These are phyloP conservation scores for Drosophila chauvacae DNA, from an alignment of 1,140 invertebrate genomes.

Conservation along the genomic window DNA sequence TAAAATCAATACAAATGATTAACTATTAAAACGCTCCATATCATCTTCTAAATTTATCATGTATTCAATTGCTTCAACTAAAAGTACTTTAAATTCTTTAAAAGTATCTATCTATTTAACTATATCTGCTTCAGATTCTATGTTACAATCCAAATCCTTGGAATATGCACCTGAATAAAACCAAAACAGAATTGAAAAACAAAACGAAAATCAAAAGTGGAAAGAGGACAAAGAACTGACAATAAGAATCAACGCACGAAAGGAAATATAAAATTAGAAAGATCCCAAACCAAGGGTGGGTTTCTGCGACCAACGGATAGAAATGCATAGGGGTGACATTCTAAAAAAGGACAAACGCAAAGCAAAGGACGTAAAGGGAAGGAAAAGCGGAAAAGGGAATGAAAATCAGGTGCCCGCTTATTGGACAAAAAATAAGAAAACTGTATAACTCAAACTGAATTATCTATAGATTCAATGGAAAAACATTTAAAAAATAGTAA, in stretches of 20 bases:
- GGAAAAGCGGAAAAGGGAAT: slow-evolving; percentile 8
- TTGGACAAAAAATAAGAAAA: not conserved
- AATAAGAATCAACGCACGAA: slow-evolving; percentile 31
- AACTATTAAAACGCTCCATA: not conserved
- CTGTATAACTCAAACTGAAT: no score
- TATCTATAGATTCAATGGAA: not conserved
- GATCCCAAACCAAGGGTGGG: slow-evolving; percentile 26
- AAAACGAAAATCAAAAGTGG: not conserved
- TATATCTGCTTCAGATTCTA: slow-evolving; percentile 4
- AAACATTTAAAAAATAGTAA: not conserved
- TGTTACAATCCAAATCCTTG: slow-evolving; percentile 3
- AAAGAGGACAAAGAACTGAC: slow-evolving; percentile 11
- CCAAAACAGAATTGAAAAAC: slow-evolving; percentile 5
- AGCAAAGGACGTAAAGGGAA: slow-evolving; percentile 3
- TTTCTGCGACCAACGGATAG: slow-evolving; percentile 9
- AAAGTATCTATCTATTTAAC: not conserved
- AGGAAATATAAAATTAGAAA: slow-evolving; percentile 13
- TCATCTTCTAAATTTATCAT: not conserved
- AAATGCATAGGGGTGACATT: slow-evolving; percentile 13
- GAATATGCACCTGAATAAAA: slow-evolving; percentile 21
- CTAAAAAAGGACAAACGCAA: slow-evolving; percentile 18
- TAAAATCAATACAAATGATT: no score
- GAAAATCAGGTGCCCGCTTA: slow-evolving; percentile 54
- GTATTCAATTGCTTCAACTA: not conserved
- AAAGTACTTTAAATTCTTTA: not conserved